These are phyloP conservation scores for Abscondita cerata DNA, from an alignment of 2,888 invertebrate species.

Conservation along the genomic window DNA sequence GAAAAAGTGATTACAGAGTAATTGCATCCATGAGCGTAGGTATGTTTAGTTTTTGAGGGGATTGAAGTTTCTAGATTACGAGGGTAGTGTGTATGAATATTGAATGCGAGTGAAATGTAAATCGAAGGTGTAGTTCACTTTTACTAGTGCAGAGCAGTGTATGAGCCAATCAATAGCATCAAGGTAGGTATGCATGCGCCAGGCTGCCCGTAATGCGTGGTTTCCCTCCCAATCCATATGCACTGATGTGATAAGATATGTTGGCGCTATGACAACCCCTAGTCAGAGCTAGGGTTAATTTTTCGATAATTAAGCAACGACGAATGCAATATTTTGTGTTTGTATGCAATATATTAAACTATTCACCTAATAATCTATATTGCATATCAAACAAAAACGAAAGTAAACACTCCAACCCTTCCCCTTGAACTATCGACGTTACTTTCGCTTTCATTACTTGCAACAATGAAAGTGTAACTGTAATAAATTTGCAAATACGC, in stretches of 20 bases:
- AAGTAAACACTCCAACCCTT: slow-evolving; percentile 7
- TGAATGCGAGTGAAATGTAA: slow-evolving; percentile 23
- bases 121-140: slow-evolving; percentile 36
- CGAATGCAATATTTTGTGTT: not conserved
- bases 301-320: not conserved
- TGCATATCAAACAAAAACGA: slow-evolving; percentile 8
- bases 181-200: slow-evolving; percentile 44
- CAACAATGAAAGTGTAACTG: not conserved
- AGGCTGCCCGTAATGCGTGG: slow-evolving; percentile 35
- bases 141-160: slow-evolving; percentile 39
- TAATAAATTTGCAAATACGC: slow-evolving; percentile 21
- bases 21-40: not conserved
- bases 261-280: slow-evolving; percentile 35
- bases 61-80: too few relatives aligned
- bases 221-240: slow-evolving; percentile 35
- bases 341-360: not conserved
- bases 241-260: slow-evolving; percentile 37
- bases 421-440: slow-evolving; percentile 11
- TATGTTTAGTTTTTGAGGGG: too few relatives aligned
- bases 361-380: slow-evolving; percentile 1
- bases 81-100: not conserved
- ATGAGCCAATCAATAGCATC: slow-evolving; percentile 43
- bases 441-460: slow-evolving; percentile 8
- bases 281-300: slow-evolving; percentile 23
- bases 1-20: not conserved